Conservation (phyloP, 64 coral and sea anemone genomes). For the Porites lutea region DNA sequence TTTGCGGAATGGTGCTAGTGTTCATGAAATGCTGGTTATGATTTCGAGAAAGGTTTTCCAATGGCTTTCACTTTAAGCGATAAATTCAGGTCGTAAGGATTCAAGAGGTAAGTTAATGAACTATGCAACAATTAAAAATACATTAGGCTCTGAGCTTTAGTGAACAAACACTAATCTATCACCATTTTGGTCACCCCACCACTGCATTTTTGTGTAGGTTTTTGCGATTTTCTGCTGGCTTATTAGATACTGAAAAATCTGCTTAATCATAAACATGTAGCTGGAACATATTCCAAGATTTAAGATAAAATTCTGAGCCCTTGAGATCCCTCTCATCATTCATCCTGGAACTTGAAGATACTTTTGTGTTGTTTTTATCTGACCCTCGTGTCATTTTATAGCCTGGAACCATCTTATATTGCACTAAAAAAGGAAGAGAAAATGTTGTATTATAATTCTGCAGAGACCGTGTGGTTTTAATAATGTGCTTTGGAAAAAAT, state of each 20-base stretch:
- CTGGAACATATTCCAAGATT: background rate
- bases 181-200: background rate
- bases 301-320: background rate
- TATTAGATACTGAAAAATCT: background rate
- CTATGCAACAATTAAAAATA: conserved; percentile 48
- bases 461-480: background rate
- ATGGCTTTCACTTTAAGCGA: background rate
- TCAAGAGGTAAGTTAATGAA: conserved; percentile 4
- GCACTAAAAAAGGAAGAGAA: too few species aligned
- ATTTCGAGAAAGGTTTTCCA: background rate
- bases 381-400: background rate
- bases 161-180: conserved; percentile 21
- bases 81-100: background rate
- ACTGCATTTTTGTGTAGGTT: background rate
- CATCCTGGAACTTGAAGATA: background rate
- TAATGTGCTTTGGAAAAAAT: background rate
- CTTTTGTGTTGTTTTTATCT: conserved; percentile 19
- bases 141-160: conserved; percentile 7
- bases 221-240: background rate
- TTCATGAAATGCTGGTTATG: background rate
- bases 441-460: background rate
- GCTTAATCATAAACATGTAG: background rate
- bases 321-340: background rate
- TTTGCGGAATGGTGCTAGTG: background rate
- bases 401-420: too few species aligned